A percentile compares a stretch with the other conserved stretches of the same genome.
These are phyloP conservation scores for Tenodera sinensis DNA, from an alignment of 2,888 invertebrate species.

Conservation along the genomic window DNA sequence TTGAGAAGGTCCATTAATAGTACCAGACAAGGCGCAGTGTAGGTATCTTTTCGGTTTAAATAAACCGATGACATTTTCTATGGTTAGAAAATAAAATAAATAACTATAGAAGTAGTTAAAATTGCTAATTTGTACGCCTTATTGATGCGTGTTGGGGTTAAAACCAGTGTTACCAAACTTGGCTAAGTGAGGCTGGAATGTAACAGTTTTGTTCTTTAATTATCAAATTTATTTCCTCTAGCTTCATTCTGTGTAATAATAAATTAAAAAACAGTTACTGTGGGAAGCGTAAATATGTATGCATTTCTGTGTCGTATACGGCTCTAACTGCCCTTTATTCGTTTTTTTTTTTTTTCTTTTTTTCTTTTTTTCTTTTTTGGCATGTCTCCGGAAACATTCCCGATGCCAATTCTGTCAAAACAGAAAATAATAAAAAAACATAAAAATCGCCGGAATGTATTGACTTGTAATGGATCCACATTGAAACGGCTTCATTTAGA, in stretches of 20 bases:
- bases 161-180: no score
- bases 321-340: background rate
- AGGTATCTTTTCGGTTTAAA: no score
- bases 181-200: background rate
- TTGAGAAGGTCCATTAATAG: no score
- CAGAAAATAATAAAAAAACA: background rate
- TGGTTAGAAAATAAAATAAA: no score
- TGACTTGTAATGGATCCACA: background rate
- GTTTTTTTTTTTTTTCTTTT: background rate
- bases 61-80: no score
- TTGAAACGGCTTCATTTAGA: background rate
- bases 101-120: no score
- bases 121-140: no score
- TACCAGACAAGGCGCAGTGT: no score
- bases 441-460: background rate
- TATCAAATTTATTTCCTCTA: background rate
- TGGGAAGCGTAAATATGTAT: background rate
- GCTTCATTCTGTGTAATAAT: background rate
- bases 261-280: background rate
- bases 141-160: no score
- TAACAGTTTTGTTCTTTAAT: background rate
- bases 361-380: background rate
- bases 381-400: background rate
- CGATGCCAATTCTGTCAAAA: background rate
- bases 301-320: background rate